Conservation (phyloP, 2,113 vertebrate genomes). For the Ardeotis arabs region DNA sequence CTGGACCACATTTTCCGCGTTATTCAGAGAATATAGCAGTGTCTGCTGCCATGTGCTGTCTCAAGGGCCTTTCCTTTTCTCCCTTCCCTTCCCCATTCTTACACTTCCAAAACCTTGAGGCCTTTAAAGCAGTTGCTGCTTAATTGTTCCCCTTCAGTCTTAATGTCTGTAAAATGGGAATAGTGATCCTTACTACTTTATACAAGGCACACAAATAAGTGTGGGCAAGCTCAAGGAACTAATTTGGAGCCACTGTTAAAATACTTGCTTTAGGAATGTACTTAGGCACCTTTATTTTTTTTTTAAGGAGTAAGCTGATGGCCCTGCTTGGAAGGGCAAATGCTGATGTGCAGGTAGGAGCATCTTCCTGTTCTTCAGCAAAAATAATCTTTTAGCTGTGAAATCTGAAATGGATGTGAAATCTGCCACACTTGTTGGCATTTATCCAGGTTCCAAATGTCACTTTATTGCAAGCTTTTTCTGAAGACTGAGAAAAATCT, state of each 20-base stretch:
- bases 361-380: background rate
- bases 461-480: background rate
- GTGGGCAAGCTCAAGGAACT: background rate
- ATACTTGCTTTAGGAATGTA: background rate
- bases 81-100: background rate
- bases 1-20: background rate
- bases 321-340: background rate
- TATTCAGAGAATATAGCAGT: no score
- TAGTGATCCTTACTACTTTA: background rate
- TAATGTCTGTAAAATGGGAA: background rate
- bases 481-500: background rate
- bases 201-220: background rate
- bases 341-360: background rate
- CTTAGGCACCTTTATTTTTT: background rate
- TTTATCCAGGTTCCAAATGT: background rate
- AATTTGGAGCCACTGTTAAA: background rate
- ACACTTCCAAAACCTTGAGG: background rate
- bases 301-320: background rate
- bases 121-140: background rate
- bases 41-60: accelerated
- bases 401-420: background rate
- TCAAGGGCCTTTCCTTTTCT: background rate
- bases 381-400: background rate
- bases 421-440: background rate
- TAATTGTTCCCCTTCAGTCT: background rate